Conservation (phyloP, 2,797 vertebrate species). For the Catamblyrhynchus diadema region DNA sequence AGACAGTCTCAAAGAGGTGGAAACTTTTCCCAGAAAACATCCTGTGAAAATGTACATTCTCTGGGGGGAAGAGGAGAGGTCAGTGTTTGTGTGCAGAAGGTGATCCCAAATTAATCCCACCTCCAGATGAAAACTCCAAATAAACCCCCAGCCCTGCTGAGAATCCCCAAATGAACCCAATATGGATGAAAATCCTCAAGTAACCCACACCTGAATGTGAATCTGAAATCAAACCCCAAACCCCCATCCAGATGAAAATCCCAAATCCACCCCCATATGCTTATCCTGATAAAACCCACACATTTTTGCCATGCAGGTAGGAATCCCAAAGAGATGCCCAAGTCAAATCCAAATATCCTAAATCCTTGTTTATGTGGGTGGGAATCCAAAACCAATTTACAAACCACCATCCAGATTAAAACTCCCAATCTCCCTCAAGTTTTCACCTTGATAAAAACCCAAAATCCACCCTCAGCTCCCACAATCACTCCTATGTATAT, state of each 20-base stretch:
- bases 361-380: not conserved
- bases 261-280: not conserved
- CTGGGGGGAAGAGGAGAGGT: not conserved
- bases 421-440: not conserved
- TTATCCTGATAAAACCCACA: not conserved
- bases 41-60: not conserved
- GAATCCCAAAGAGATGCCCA: not conserved
- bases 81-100: not conserved
- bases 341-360: not conserved
- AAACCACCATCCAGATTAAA: not conserved
- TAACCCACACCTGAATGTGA: not conserved
- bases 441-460: not conserved
- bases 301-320: not conserved
- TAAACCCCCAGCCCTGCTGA: not conserved
- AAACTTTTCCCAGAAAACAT: not conserved
- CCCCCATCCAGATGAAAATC: not conserved
- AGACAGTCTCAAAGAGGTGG: not conserved
- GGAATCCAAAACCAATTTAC: not conserved
- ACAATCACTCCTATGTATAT: not conserved
- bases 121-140: not conserved
- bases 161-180: not conserved
- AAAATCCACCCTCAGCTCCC: not conserved
- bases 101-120: not conserved
- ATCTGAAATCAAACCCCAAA: not conserved
- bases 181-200: not conserved